Percentiles rank a stretch among this genome's conserved stretches.
These are phyloP conservation scores for Balaeniceps rex DNA, from an alignment of 2,113 vertebrate species.

Conservation along the genomic window DNA sequence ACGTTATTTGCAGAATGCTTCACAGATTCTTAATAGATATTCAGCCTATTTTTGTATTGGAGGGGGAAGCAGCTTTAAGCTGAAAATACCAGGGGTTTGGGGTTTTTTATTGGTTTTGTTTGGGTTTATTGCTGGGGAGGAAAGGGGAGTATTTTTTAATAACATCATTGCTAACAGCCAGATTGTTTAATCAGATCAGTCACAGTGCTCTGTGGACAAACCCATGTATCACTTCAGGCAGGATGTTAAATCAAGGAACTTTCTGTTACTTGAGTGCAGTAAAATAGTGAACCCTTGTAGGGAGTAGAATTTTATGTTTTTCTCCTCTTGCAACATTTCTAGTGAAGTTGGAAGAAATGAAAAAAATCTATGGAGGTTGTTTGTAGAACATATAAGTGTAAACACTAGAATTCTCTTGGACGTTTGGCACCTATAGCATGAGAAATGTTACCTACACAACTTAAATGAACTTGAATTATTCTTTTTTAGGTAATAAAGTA, in stretches of 20 bases:
- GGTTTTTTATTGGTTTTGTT: not conserved
- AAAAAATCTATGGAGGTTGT: not conserved
- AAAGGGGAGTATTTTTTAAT: not conserved
- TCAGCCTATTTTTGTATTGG: not conserved
- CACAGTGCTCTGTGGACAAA: not conserved
- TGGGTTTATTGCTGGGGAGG: not conserved
- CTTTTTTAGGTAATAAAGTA: not conserved
- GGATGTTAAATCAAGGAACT: not conserved
- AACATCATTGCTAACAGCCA: not conserved
- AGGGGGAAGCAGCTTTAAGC: not conserved
- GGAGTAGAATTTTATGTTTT: not conserved
- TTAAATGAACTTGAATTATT: not conserved
- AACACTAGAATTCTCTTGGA: not conserved
- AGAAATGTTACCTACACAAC: not conserved
- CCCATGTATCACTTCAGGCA: not conserved
- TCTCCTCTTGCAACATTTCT: not conserved
- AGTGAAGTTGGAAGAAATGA: not conserved
- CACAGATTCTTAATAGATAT: not conserved
- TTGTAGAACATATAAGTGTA: not conserved
- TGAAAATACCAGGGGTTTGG: not conserved
- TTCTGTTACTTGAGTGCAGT: not conserved
- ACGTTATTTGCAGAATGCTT: not conserved
- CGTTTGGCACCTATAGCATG: not conserved
- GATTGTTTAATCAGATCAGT: not conserved
- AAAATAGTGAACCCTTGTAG: not conserved